Percentiles rank a stretch among this genome's conserved stretches.
Evolutionary conservation across 2,888 invertebrate species (phyloP).

Genomic region (Thumatha senex): DNA sequence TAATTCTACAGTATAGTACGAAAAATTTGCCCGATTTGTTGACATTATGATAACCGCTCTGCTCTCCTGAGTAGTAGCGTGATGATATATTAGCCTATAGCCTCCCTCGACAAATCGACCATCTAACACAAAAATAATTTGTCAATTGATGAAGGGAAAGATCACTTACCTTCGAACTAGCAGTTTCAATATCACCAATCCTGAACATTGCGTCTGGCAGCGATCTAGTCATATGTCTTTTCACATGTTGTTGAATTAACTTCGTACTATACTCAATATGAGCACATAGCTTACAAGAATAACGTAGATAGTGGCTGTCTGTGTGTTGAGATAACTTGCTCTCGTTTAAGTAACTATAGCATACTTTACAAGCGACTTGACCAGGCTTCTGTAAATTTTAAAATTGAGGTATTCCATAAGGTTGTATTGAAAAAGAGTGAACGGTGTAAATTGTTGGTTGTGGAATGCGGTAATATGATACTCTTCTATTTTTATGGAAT

Average conservation of each 20-base stretch:
- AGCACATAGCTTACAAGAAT: slow-evolving; percentile 58
- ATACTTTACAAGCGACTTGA: slow-evolving; percentile 56
- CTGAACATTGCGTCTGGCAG: slow-evolving; percentile 45
- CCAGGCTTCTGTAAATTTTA: slow-evolving; percentile 50
- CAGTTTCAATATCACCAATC: slow-evolving; percentile 41
- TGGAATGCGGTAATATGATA: background rate
- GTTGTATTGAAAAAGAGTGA: background rate
- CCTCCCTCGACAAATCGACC: too few relatives aligned
- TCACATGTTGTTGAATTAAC: slow-evolving; percentile 48
- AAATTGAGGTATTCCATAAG: background rate
- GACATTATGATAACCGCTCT: too few relatives aligned
- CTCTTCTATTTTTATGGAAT: too few relatives aligned
- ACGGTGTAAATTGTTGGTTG: background rate
- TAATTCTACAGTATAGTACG: too few relatives aligned
- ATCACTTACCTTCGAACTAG: slow-evolving; percentile 18
- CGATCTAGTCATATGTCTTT: slow-evolving; percentile 40
- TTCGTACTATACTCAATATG: slow-evolving; percentile 46
- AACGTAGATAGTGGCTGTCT: slow-evolving; percentile 53
- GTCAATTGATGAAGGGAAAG: too few relatives aligned
- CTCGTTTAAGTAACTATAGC: slow-evolving; percentile 59
- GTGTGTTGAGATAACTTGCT: slow-evolving; percentile 42
- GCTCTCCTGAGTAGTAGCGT: too few relatives aligned
- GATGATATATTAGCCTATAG: too few relatives aligned
- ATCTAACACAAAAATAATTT: too few relatives aligned
- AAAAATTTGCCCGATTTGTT: too few relatives aligned